phyloP scores from a whole-genome alignment of 2,888 invertebrate species.

The Pycnomerus fuliginosus region DNA sequence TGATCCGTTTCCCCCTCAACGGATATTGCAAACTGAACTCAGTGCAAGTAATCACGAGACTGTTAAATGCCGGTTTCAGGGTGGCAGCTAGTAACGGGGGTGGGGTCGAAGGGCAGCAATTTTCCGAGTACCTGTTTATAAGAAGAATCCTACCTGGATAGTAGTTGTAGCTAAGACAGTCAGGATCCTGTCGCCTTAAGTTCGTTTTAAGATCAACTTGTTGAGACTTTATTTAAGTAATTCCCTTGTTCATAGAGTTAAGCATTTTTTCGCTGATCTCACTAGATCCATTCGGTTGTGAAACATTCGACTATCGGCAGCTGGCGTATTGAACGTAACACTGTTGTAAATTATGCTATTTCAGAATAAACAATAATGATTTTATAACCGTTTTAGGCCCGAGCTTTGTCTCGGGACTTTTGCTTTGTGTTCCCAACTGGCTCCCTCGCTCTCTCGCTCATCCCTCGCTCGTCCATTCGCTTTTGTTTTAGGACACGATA shows the following conservation, averaged over 20 bases:
- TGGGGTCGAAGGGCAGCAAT: slow-evolving; percentile 86
- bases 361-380: slow-evolving; percentile 29
- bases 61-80: slow-evolving; percentile 75
- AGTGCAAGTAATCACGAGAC: slow-evolving; percentile 80
- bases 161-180: slow-evolving; percentile 34
- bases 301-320: slow-evolving; percentile 36
- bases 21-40: slow-evolving; percentile 88
- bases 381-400: too few species aligned
- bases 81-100: slow-evolving; percentile 83
- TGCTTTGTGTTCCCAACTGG: too few species aligned
- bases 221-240: not conserved
- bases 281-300: slow-evolving; percentile 41
- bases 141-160: slow-evolving; percentile 54
- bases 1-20: slow-evolving; percentile 82
- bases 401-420: too few species aligned
- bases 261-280: slow-evolving; percentile 38
- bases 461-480: too few species aligned
- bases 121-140: slow-evolving; percentile 84
- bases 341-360: slow-evolving; percentile 38
- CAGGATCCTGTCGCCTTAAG: slow-evolving; percentile 18
- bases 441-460: too few species aligned
- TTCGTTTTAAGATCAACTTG: not conserved
- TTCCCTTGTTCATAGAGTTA: slow-evolving; percentile 28
- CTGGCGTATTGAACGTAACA: slow-evolving; percentile 38
- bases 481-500: too few species aligned